phyloP scores from a whole-genome alignment of 2,113 vertebrate species.

The Hydropotes inermis region DNA sequence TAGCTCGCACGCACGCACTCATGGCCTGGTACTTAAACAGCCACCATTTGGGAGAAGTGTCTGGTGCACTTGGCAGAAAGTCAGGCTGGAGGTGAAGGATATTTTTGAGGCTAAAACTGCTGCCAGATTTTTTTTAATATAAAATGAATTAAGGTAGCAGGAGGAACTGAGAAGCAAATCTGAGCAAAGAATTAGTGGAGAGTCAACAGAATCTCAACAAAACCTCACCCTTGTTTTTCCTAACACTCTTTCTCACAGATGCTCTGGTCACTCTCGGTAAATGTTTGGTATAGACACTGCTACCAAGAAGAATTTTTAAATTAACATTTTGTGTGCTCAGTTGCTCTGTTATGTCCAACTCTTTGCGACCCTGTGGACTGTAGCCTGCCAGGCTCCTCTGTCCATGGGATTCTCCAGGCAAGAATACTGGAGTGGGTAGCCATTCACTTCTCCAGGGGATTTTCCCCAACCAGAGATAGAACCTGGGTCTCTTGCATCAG shows the following conservation, averaged over 20 bases:
- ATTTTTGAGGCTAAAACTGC: background rate
- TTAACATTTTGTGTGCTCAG: background rate
- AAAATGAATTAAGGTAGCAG: background rate
- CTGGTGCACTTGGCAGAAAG: background rate
- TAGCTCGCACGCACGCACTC: rapidly evolving
- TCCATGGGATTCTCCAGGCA: background rate
- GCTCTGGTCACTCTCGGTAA: background rate
- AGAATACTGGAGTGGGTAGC: background rate
- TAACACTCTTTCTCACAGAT: background rate
- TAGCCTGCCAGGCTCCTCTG: background rate
- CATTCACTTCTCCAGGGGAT: background rate
- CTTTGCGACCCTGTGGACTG: background rate
- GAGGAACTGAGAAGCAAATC: background rate
- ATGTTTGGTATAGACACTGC: background rate
- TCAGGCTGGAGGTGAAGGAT: background rate
- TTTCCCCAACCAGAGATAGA: background rate
- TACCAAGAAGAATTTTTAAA: background rate
- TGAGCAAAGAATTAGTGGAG: background rate
- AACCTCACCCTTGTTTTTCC: background rate
- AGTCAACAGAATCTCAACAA: background rate
- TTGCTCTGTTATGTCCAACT: background rate
- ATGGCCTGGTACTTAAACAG: background rate
- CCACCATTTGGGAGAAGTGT: background rate
- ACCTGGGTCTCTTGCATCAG: background rate
- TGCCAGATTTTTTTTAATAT: background rate